phyloP scores from a whole-genome alignment of 2,113 vertebrate species.

The Theristicus caerulescens region DNA sequence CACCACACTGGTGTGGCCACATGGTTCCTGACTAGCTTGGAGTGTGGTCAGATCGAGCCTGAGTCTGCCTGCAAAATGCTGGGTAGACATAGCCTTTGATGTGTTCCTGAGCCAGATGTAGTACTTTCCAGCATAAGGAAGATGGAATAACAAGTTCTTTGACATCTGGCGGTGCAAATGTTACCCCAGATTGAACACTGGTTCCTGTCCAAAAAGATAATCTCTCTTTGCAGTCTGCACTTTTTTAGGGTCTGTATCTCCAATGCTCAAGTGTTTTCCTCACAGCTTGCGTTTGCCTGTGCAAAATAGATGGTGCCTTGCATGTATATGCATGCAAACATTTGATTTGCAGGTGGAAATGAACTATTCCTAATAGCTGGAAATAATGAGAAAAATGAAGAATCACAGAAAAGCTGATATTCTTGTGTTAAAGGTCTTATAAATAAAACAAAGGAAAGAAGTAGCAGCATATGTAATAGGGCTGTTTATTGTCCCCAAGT shows the following conservation, averaged over 20 bases:
- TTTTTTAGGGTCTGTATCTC: not conserved
- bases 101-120: conserved; percentile 38
- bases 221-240: not conserved
- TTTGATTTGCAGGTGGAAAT: conserved; percentile 1
- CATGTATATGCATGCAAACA: not conserved
- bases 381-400: conserved; percentile 13
- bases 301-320: not conserved
- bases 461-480: not conserved
- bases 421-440: not conserved
- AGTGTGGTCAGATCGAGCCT: not conserved
- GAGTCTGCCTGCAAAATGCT: not conserved
- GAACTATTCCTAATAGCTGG: not conserved
- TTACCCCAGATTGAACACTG: not conserved
- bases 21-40: conserved; percentile 7
- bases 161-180: not conserved
- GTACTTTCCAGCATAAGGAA: conserved; percentile 11
- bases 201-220: not conserved
- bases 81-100: not conserved
- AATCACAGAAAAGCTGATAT: not conserved
- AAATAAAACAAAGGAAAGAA: not conserved
- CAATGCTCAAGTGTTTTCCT: not conserved
- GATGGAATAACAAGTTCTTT: conserved; percentile 17
- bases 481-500: conserved; percentile 12
- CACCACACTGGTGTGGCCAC: not conserved
- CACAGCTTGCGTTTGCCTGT: not conserved